Conservation (phyloP, 2,113 vertebrate genomes). For the Tachysurus fulvidraco region DNA sequence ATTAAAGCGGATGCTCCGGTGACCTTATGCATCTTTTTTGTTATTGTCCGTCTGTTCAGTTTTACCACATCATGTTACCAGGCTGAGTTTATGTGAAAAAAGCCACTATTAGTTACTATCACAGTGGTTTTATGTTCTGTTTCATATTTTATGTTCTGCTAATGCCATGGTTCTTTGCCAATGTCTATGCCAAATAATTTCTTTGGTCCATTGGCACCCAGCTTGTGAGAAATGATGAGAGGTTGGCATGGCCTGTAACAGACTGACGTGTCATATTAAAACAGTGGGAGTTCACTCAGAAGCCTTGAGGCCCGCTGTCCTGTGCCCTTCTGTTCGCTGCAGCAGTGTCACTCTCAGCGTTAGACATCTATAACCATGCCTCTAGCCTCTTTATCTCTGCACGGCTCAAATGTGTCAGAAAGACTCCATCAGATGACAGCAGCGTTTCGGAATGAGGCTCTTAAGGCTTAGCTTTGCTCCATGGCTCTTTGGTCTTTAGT, state of each 20-base stretch:
- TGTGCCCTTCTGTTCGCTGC: not conserved
- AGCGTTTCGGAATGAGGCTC: not conserved
- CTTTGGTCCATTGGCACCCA: not conserved
- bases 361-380: slow-evolving; percentile 26
- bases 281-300: slow-evolving; percentile 13
- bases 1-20: not conserved
- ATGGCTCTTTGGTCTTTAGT: slow-evolving; percentile 17
- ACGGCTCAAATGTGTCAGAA: slow-evolving; percentile 35
- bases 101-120: not conserved
- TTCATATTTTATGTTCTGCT: not conserved
- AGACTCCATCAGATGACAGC: slow-evolving; percentile 40
- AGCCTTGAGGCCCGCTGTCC: not conserved
- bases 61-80: not conserved
- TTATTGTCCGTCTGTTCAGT: not conserved
- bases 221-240: slow-evolving; percentile 10
- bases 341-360: slow-evolving; percentile 17
- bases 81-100: not conserved
- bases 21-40: not conserved
- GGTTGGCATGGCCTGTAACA: slow-evolving; percentile 19
- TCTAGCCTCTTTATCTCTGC: slow-evolving; percentile 30
- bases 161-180: not conserved
- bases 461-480: slow-evolving; percentile 34
- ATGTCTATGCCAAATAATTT: slow-evolving; percentile 13
- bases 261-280: slow-evolving; percentile 34
- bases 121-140: not conserved